Conservation (phyloP, 2,113 vertebrate genomes). For the Jaculus jaculus region DNA sequence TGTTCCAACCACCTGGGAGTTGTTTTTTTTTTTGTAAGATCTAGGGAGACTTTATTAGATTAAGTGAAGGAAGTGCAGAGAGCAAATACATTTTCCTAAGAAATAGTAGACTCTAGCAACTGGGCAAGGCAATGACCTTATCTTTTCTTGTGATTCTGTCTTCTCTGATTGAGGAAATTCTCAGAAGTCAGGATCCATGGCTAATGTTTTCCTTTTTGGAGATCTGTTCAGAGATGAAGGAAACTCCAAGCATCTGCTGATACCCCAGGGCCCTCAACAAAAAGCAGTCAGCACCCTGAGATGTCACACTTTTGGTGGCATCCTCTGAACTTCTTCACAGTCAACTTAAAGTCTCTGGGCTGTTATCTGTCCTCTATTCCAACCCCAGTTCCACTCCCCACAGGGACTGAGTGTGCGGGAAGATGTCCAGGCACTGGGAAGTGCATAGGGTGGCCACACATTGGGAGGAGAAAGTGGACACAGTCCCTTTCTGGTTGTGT, state of each 20-base stretch:
- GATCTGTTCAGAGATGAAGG: neutral
- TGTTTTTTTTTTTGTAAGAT: neutral
- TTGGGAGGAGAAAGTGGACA: neutral
- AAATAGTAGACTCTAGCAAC: neutral
- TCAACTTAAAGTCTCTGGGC: neutral
- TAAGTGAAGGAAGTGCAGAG: too few species aligned
- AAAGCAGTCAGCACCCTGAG: neutral
- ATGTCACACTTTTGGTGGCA: neutral
- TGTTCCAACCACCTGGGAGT: neutral
- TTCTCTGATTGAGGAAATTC: neutral
- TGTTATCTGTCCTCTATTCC: neutral
- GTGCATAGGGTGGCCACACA: neutral
- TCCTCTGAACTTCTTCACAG: neutral
- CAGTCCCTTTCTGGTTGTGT: neutral
- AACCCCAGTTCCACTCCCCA: neutral
- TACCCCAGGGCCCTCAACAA: neutral
- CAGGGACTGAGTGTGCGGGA: neutral
- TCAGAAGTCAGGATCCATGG: neutral
- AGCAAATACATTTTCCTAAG: too few species aligned
- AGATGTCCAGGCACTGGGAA: neutral
- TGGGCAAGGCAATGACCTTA: neutral
- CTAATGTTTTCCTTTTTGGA: neutral
- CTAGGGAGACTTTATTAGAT: too few species aligned
- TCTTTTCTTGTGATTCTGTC: neutral
- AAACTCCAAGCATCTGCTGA: neutral